Base-by-base conservation (phyloP, 1,140 invertebrate genomes). In the Teleogryllus occipitalis region DNA sequence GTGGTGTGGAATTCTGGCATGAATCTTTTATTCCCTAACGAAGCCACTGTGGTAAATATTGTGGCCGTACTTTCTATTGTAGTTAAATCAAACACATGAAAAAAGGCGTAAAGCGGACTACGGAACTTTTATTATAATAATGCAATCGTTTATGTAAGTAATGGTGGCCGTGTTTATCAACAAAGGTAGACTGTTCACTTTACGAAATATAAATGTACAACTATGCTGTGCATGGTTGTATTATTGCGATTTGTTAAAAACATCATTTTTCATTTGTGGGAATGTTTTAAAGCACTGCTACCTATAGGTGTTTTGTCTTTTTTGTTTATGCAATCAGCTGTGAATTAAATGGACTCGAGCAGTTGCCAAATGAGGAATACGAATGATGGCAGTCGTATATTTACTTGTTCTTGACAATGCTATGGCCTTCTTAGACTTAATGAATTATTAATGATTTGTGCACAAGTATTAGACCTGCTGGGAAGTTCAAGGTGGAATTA, bases 91-190 rank as follows among this genome's bases (percentile, higher is more conserved):
- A 12, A 76, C 2, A 46, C n/a, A 48, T n/a, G 14, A 21, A 77
- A 47, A 21, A 21, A 77, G 48, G 12, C 22, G 14, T 49, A 21
- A 48, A 77, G 22, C 10, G 1, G 75, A 18, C 48, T 21, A 21
- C n/a, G 6, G 8, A 3, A 21, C 18, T 21, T 21, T 18, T 48
- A 18, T 47, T 47, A 8, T 48, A 48, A 77, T 21, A 21, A 77
- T 48, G 21, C 47, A 48, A 54, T 48, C 12, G 76, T n/a, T 77
- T 47, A 22, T 48, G 76, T 49, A 77, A 77, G 47, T 54, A 77
- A 77, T 77, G 76, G 76, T 48, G 76, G 76, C 46, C 76, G 75
- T 76, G 75, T 77, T 77, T 77, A 77, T 77, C 76, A 77, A 77
- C 76, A 77, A 77, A 77, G 75, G 75, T 47, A 46, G 47, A 47